phyloP scores from a whole-genome alignment of 2,797 vertebrate species.

The Caiman crocodilus region DNA sequence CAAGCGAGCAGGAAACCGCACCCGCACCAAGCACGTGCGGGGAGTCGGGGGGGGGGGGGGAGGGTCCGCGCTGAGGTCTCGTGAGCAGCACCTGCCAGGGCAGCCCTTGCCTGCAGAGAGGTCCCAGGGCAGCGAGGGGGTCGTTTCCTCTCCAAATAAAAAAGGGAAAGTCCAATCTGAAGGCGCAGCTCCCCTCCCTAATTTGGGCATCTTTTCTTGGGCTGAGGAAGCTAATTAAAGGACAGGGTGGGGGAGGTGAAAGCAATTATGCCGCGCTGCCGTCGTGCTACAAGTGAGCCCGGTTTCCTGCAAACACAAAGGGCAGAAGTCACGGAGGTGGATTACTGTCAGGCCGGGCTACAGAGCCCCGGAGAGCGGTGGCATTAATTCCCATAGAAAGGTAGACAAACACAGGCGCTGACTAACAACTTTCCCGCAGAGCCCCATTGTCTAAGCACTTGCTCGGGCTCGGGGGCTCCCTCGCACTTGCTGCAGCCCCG shows the following conservation, averaged over 20 bases:
- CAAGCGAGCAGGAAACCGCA: no score
- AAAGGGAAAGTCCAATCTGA: slow-evolving; percentile 65
- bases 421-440: slow-evolving; percentile 74
- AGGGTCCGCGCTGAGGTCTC: no score
- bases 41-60: no score
- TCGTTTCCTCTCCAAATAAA: neutral
- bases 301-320: slow-evolving; percentile 73
- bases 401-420: slow-evolving; percentile 76
- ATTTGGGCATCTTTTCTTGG: slow-evolving; percentile 60
- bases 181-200: slow-evolving; percentile 60
- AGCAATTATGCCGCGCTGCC: slow-evolving; percentile 79
- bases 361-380: slow-evolving; percentile 59
- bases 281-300: slow-evolving; percentile 73
- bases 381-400: slow-evolving; percentile 81
- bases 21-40: no score
- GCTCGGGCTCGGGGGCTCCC: slow-evolving; percentile 56
- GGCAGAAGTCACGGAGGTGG: slow-evolving; percentile 79
- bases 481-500: slow-evolving; percentile 54
- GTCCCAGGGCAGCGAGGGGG: no score
- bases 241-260: slow-evolving; percentile 77
- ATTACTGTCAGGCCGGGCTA: slow-evolving; percentile 78
- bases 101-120: no score
- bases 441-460: slow-evolving; percentile 71
- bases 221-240: slow-evolving; percentile 63
- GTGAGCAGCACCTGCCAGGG: no score